These are phyloP conservation scores for Hyperoodon ampullatus DNA, from an alignment of 2,113 vertebrate genomes.

Conservation along the genomic window DNA sequence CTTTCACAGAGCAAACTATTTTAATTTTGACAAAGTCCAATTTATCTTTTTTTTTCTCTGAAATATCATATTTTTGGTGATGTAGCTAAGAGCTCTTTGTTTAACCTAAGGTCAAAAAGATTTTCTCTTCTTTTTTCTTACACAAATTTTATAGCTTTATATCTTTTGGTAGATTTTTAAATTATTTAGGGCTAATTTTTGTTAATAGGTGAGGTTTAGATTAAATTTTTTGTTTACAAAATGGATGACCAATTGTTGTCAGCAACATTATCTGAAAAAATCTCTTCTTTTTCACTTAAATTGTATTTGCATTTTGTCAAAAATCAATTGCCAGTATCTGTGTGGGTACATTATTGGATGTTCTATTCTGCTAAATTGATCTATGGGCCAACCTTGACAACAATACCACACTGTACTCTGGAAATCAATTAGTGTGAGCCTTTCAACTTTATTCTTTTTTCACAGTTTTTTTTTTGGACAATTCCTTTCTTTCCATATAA, in stretches of 20 bases:
- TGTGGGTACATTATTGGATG: not conserved
- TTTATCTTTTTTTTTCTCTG: not conserved
- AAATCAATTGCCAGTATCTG: not conserved
- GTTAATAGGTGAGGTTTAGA: not conserved
- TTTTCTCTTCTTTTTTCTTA: not conserved
- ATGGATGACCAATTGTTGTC: not conserved
- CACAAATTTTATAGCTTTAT: not conserved
- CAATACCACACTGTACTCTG: not conserved
- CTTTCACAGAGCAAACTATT: not conserved
- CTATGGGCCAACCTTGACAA: not conserved
- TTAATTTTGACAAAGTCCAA: not conserved
- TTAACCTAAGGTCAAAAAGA: not conserved
- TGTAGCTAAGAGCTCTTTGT: not conserved
- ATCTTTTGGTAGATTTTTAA: not conserved
- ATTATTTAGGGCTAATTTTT: not conserved
- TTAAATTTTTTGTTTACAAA: not conserved
- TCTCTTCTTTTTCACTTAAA: not conserved
- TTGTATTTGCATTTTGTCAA: not conserved
- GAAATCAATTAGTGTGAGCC: not conserved
- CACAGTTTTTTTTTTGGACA: not conserved
- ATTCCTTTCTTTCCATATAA: not conserved
- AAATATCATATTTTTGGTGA: not conserved
- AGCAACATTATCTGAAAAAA: not conserved
- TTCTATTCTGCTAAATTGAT: not conserved
- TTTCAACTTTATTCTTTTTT: not conserved